Evolutionary conservation across 2,888 invertebrate genomes (phyloP).

Genomic region (Caenorhabditis drosophilae): DNA sequence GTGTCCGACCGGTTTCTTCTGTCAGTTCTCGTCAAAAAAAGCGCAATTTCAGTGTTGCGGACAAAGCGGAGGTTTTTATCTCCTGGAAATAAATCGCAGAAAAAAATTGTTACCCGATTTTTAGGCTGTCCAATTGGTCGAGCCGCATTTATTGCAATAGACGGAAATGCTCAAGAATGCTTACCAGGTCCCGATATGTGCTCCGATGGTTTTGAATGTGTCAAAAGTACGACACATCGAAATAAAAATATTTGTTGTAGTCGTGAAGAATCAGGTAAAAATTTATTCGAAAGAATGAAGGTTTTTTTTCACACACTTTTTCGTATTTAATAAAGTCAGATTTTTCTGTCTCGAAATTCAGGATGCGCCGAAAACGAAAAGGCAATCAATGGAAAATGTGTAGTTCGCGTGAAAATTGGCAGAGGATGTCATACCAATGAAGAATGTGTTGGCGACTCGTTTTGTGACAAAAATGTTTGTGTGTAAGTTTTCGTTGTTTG

Average conservation of each 20-base stretch:
- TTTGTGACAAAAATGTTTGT: constrained; percentile 42
- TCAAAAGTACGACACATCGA: constrained; percentile 36
- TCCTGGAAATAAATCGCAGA: too few relatives aligned
- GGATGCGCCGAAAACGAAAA: constrained; percentile 45
- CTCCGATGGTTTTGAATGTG: constrained; percentile 50
- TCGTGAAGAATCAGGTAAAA: constrained; percentile 38
- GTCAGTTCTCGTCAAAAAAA: constrained; percentile 51
- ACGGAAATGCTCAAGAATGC: constrained; percentile 51
- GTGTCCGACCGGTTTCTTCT: constrained; percentile 54
- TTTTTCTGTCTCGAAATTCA: too few relatives aligned
- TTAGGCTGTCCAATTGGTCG: constrained; percentile 45
- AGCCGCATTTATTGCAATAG: constrained; percentile 51
- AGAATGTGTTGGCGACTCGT: constrained; percentile 46
- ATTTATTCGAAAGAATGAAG: too few relatives aligned
- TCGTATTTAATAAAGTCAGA: too few relatives aligned
- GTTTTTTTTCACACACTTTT: too few relatives aligned
- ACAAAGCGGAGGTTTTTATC: constrained; percentile 52
- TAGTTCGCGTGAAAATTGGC: constrained; percentile 39
- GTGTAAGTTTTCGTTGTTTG: constrained; percentile 24
- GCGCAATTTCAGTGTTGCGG: constrained; percentile 57
- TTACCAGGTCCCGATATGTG: constrained; percentile 49
- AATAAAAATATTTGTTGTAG: constrained; percentile 53
- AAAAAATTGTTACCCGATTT: too few relatives aligned
- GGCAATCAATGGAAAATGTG: constrained; percentile 41
- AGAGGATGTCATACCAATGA: constrained; percentile 43